Evolutionary conservation across 2,797 vertebrate genomes (phyloP), one percentile per base, ranked within the genome.

Genomic region (Ataeniobius toweri): DNA sequence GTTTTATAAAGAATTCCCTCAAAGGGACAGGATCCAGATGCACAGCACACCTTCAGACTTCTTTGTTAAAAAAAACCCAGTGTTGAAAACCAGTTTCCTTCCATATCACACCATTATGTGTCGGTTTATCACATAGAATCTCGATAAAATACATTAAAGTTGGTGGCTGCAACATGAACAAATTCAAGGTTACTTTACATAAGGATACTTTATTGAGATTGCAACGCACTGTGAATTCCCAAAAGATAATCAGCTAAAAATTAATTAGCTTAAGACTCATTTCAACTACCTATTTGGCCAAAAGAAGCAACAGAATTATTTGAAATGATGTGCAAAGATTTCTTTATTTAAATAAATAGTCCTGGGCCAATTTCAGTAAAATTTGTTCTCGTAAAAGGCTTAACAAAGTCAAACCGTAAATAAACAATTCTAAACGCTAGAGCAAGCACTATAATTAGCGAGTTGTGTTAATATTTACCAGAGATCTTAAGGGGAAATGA

Each of bases 401-500:
- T n/a, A n/a, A n/a, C n/a, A n/a, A n/a, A 26, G 58, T 59, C 3
- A 46, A 0, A 24, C 0, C 5, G 0, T 0, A 36, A 6, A 44
- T 0, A 5, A n/a, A 51, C 0, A 6, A 7, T 24, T 46, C 1
- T 0, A 56, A 48, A 55, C 16, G 28, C 4, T 51, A 0, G 12
- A 1, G 41, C 0, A 22, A 13, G 3, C 67, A 24, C 0, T 36
- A 3, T 16, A 41, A 46, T 72, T 0, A 22, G 16, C 5, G 20
- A 1, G 6, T 14, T 72, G 3, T 71, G 0, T 36, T 0, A 0
- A 31, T 55, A 46, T 56, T 5, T 4, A 26, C 0, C 5, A 0
- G 3, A 73, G 31, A 20, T 84, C 41, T 83, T 41, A 72, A 77
- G 44, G 55, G 7, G 76, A 68, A 48, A 16, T 73, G 50, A 70